phyloP scores from a whole-genome alignment of 2,888 invertebrate genomes.

The Choristoneura rosaceana region DNA sequence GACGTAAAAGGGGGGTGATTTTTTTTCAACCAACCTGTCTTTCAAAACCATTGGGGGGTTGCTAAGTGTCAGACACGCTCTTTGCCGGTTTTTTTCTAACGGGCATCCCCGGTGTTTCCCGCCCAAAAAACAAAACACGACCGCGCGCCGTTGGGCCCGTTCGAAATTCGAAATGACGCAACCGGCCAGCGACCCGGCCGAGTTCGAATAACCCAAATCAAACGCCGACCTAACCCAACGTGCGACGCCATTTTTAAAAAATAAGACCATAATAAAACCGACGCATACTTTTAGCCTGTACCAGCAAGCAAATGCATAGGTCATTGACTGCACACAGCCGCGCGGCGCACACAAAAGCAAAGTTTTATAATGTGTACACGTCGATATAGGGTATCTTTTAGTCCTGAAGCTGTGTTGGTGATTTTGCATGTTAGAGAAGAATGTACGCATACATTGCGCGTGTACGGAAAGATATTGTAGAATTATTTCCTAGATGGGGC shows the following conservation, averaged over 20 bases:
- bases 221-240: constrained; percentile 80
- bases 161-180: constrained; percentile 46
- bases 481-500: constrained; percentile 83
- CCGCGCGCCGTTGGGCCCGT: constrained; percentile 47
- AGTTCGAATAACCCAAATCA: constrained; percentile 56
- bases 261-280: constrained; percentile 85
- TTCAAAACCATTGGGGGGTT: too few species aligned
- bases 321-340: constrained; percentile 75
- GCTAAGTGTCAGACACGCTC: too few species aligned
- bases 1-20: too few species aligned
- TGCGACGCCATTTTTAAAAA: constrained; percentile 80
- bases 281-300: constrained; percentile 85
- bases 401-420: constrained; percentile 71
- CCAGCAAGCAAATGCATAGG: constrained; percentile 82
- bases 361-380: constrained; percentile 44
- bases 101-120: constrained; percentile 2
- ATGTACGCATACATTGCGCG: constrained; percentile 76
- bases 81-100: not conserved
- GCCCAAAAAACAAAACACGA: constrained; percentile 38
- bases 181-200: constrained; percentile 45
- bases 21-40: too few species aligned
- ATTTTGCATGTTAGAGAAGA: constrained; percentile 84
- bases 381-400: constrained; percentile 56
- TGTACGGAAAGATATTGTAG: constrained; percentile 82
- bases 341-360: constrained; percentile 55